These are phyloP conservation scores for Oegoconia quadripuncta DNA, from an alignment of 2,888 invertebrate genomes.

Conservation along the genomic window DNA sequence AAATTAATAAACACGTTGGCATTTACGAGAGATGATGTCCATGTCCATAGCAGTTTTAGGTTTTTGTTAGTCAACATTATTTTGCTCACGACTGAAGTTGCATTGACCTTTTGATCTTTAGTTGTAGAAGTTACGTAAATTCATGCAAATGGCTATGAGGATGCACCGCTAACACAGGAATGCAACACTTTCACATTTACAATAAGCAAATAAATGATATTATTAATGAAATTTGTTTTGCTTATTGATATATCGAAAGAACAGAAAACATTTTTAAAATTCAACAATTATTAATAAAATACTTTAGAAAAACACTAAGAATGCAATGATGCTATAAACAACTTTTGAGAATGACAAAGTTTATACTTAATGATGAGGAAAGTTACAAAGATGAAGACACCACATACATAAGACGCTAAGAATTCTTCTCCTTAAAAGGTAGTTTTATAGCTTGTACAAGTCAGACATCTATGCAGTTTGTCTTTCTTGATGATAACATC, in stretches of 20 bases:
- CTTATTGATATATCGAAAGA: too few species aligned
- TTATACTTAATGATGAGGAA: slow-evolving; percentile 13
- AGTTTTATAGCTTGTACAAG: slow-evolving; percentile 30
- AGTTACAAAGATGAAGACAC: slow-evolving; percentile 17
- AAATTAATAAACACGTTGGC: slow-evolving; percentile 4
- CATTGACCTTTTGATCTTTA: slow-evolving; percentile 56
- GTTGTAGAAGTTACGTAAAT: slow-evolving; percentile 59
- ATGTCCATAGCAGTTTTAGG: background rate
- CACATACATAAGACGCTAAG: slow-evolving; percentile 19
- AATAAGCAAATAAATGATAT: slow-evolving; percentile 36
- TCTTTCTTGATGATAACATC: slow-evolving; percentile 39
- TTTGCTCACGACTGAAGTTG: slow-evolving; percentile 25
- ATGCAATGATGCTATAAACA: too few species aligned
- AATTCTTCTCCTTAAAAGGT: slow-evolving; percentile 24
- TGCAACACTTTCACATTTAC: slow-evolving; percentile 66
- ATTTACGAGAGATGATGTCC: slow-evolving; percentile 5
- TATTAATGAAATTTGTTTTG: background rate
- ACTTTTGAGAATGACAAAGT: too few species aligned
- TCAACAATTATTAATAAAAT: background rate
- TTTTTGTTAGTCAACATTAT: slow-evolving; percentile 5
- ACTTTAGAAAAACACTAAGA: too few species aligned
- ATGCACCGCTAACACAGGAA: slow-evolving; percentile 45
- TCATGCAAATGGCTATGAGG: slow-evolving; percentile 56
- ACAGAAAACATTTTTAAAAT: background rate
- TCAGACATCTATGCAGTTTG: slow-evolving; percentile 41